These are phyloP conservation scores for Drosophila repletoides DNA, from an alignment of 1,140 invertebrate species.

Conservation along the genomic window DNA sequence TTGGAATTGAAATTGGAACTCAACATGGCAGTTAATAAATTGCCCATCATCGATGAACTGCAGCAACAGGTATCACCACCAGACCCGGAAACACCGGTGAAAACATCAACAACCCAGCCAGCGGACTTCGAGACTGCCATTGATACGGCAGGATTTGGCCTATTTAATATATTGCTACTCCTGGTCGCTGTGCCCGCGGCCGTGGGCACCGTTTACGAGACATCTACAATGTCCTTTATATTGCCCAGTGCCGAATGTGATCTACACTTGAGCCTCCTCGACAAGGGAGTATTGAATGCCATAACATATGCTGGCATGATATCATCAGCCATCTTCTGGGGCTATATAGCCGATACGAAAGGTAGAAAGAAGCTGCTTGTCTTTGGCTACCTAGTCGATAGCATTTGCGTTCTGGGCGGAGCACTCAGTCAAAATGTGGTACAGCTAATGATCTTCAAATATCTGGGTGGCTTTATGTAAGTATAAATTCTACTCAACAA, in stretches of 20 bases:
- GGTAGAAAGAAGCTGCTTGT: slow-evolving; percentile 88
- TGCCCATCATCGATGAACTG: slow-evolving; percentile 14
- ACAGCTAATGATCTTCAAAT: slow-evolving; percentile 88
- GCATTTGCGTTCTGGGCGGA: slow-evolving; percentile 86
- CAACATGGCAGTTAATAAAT: neutral
- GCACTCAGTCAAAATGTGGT: slow-evolving; percentile 88
- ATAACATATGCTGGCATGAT: slow-evolving; percentile 86
- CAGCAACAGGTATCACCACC: neutral
- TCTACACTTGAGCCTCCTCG: slow-evolving; percentile 85
- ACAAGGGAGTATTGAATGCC: slow-evolving; percentile 88
- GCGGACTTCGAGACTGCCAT: slow-evolving; percentile 87
- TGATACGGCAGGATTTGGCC: slow-evolving; percentile 85
- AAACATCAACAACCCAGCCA: slow-evolving; percentile 19
- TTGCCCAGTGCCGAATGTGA: slow-evolving; percentile 89
- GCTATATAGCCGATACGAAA: slow-evolving; percentile 89
- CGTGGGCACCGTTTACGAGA: slow-evolving; percentile 86
- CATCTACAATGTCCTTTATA: slow-evolving; percentile 87
- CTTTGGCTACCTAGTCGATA: slow-evolving; percentile 87
- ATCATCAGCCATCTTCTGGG: slow-evolving; percentile 90
- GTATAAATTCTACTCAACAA: slow-evolving; percentile 72
- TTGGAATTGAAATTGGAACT: neutral
- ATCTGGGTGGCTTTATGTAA: slow-evolving; percentile 90
- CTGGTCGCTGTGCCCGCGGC: slow-evolving; percentile 86
- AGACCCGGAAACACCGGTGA: neutral
- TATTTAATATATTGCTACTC: slow-evolving; percentile 87